These are phyloP conservation scores for Oophaga pumilio DNA, from an alignment of 2,113 vertebrate genomes.

Conservation along the genomic window DNA sequence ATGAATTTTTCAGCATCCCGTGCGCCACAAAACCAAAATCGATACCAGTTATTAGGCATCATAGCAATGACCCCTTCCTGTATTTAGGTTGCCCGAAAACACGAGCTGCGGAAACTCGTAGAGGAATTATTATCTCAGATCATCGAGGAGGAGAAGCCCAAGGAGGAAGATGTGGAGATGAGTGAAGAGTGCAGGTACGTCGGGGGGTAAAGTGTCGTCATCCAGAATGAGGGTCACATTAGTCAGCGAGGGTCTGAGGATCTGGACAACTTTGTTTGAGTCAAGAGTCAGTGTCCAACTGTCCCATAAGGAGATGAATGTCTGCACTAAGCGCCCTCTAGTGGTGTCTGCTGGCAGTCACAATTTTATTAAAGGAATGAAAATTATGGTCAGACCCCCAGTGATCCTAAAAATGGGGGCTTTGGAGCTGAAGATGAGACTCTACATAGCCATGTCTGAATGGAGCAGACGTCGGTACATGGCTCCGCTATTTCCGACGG, in stretches of 20 bases:
- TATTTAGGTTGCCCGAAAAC: slow-evolving; percentile 79
- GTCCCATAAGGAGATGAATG: not conserved
- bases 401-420: no score
- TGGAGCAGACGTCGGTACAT: no score
- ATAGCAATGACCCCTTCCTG: not conserved
- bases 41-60: no score
- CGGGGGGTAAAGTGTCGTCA: no score
- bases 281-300: not conserved
- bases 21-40: no score
- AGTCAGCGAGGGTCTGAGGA: not conserved
- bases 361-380: no score
- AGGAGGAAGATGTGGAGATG: not conserved
- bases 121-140: slow-evolving; percentile 73
- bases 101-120: slow-evolving; percentile 70
- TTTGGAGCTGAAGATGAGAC: no score
- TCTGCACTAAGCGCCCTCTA: not conserved
- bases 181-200: not conserved
- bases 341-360: no score
- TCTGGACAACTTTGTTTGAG: not conserved
- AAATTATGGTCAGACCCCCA: no score
- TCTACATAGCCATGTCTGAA: no score
- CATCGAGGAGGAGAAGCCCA: not conserved
- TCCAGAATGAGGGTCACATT: not conserved
- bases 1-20: no score
- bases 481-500: no score